phyloP scores from a whole-genome alignment of 2,113 vertebrate species.

The Genyomyrus donnyi region DNA sequence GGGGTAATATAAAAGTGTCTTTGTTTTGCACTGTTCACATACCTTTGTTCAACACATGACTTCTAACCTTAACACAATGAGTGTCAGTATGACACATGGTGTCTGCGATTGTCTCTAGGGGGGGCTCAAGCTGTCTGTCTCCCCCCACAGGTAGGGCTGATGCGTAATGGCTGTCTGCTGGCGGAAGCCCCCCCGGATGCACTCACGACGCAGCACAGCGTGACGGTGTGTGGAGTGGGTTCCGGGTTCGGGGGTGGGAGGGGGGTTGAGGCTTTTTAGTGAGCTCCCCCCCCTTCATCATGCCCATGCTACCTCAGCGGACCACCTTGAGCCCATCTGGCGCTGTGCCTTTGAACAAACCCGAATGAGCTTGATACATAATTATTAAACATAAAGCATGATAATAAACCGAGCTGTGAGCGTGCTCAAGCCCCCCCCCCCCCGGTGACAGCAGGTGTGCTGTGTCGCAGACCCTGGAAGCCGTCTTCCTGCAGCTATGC shows the following conservation, averaged over 20 bases:
- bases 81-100: neutral
- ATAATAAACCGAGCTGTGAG: neutral
- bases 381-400: neutral
- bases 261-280: neutral
- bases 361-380: neutral
- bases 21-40: neutral
- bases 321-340: neutral
- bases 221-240: slow-evolving; percentile 44
- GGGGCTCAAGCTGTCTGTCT: neutral
- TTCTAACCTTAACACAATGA: neutral
- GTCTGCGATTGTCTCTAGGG: neutral
- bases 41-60: neutral
- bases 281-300: neutral
- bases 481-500: slow-evolving; percentile 66
- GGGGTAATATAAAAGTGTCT: neutral
- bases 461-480: slow-evolving; percentile 57
- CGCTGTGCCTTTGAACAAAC: neutral
- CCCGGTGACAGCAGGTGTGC: neutral
- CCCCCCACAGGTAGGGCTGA: slow-evolving; percentile 59
- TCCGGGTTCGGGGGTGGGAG: neutral
- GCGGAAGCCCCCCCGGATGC: slow-evolving; percentile 59
- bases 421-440: neutral
- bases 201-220: slow-evolving; percentile 59
- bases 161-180: slow-evolving; percentile 59
- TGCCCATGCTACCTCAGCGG: neutral